Percentiles rank a stretch among this genome's conserved stretches.
phyloP scores from a whole-genome alignment of 2,888 invertebrate species.

The Eupithecia subfuscata region DNA sequence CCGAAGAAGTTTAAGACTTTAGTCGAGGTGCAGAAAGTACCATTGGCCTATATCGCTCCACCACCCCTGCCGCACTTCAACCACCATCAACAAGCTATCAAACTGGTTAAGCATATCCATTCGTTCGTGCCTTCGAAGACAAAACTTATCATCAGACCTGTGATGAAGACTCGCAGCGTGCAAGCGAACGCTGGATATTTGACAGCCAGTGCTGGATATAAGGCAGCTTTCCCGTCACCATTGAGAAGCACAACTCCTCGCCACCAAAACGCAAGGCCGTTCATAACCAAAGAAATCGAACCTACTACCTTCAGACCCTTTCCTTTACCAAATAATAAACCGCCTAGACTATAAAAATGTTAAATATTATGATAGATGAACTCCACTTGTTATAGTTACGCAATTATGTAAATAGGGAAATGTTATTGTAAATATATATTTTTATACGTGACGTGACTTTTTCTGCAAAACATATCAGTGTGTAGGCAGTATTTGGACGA shows the following conservation, averaged over 20 bases:
- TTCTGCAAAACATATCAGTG: not conserved
- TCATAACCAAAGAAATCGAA: constrained; percentile 62
- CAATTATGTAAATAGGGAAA: constrained; percentile 57
- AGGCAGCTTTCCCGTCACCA: constrained; percentile 45
- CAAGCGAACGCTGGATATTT: constrained; percentile 44
- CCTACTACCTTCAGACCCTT: constrained; percentile 68
- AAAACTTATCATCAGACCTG: constrained; percentile 70
- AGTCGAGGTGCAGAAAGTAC: constrained; percentile 75
- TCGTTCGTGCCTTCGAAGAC: constrained; percentile 64
- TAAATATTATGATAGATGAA: constrained; percentile 35
- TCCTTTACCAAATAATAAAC: constrained; percentile 60
- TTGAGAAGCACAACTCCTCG: constrained; percentile 37
- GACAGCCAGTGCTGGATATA: constrained; percentile 43
- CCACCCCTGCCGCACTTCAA: constrained; percentile 60
- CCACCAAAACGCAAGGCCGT: constrained; percentile 53
- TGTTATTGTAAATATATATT: constrained; percentile 42
- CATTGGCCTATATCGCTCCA: constrained; percentile 74
- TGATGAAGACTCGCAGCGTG: constrained; percentile 57
- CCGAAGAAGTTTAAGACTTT: constrained; percentile 71
- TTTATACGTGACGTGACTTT: constrained; percentile 28
- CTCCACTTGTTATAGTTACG: constrained; percentile 64
- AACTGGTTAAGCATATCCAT: constrained; percentile 66
- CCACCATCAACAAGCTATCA: constrained; percentile 54
- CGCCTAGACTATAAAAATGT: constrained; percentile 59
- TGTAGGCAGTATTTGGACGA: not conserved